Evolutionary conservation across 2,113 vertebrate species (phyloP).

Genomic region (Pleuronectes platessa): DNA sequence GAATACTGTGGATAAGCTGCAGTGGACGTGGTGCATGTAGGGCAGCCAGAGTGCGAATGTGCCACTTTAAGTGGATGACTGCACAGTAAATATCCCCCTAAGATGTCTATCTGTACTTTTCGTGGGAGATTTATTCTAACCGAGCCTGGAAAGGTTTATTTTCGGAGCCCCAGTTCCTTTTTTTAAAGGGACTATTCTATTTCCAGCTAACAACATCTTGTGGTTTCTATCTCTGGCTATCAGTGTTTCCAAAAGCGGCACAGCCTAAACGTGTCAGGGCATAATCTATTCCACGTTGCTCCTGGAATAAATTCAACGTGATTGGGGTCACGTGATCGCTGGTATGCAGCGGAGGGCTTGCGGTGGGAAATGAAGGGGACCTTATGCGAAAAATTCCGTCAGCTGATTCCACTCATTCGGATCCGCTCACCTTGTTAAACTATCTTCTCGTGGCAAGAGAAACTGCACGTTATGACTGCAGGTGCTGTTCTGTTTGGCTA

Average conservation of each 20-base stretch:
- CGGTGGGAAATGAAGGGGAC: neutral
- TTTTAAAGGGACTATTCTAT: conserved; percentile 50
- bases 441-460: conserved; percentile 24
- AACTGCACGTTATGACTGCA: conserved; percentile 36
- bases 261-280: conserved; percentile 29
- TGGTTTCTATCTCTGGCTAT: conserved; percentile 60
- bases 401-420: neutral
- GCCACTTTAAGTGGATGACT: conserved; percentile 62
- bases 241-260: conserved; percentile 59
- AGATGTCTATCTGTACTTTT: conserved; percentile 45
- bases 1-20: conserved; percentile 52
- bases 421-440: neutral
- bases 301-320: conserved; percentile 36
- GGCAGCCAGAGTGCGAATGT: conserved; percentile 53
- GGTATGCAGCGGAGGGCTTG: neutral
- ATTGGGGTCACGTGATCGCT: conserved; percentile 18
- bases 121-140: conserved; percentile 36
- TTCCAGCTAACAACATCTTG: conserved; percentile 16
- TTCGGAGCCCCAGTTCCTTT: conserved; percentile 59
- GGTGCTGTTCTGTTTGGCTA: conserved; percentile 32
- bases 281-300: conserved; percentile 30
- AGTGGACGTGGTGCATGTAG: conserved; percentile 46
- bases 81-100: conserved; percentile 63
- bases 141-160: conserved; percentile 64
- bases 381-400: neutral